Percentiles rank a stretch among this genome's conserved stretches.
Conservation (phyloP, 1,140 invertebrate genomes). For the Bombus waltoni region DNA sequence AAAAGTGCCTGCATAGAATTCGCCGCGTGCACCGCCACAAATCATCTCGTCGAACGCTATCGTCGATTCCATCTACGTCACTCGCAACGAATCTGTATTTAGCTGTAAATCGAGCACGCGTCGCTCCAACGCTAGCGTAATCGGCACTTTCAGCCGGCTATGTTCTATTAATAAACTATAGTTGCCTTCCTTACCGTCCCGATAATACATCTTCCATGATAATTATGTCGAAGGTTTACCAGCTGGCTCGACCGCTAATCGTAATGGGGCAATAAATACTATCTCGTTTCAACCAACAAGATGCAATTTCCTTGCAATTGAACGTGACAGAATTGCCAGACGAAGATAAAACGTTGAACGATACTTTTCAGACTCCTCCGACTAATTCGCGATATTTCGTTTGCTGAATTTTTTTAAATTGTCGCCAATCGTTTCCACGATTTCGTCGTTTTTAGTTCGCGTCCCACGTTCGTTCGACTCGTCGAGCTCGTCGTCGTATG, state of each 20-base stretch:
- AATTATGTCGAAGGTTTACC: background rate
- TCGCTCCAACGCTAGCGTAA: background rate
- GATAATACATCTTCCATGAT: constrained; percentile 6
- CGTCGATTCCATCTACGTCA: background rate
- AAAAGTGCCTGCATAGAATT: constrained; percentile 5
- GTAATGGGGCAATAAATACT: constrained; percentile 12
- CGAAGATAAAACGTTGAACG: no score
- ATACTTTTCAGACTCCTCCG: no score
- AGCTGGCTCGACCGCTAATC: background rate
- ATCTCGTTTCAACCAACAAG: no score
- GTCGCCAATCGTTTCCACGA: no score
- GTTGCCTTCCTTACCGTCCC: background rate
- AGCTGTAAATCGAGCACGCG: constrained; percentile 16
- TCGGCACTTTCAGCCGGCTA: background rate
- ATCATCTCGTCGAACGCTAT: constrained; percentile 14
- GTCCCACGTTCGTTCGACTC: no score
- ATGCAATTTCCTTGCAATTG: no score
- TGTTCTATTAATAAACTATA: constrained; percentile 31
- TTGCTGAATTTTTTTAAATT: rapidly evolving
- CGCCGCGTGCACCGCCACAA: background rate
- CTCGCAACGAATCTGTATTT: constrained; percentile 23
- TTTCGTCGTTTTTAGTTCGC: no score
- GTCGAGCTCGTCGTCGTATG: no score
- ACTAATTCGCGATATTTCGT: no score
- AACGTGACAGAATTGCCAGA: no score